Base-by-base conservation (phyloP, 2,113 vertebrate species). In the Bucco capensis region DNA sequence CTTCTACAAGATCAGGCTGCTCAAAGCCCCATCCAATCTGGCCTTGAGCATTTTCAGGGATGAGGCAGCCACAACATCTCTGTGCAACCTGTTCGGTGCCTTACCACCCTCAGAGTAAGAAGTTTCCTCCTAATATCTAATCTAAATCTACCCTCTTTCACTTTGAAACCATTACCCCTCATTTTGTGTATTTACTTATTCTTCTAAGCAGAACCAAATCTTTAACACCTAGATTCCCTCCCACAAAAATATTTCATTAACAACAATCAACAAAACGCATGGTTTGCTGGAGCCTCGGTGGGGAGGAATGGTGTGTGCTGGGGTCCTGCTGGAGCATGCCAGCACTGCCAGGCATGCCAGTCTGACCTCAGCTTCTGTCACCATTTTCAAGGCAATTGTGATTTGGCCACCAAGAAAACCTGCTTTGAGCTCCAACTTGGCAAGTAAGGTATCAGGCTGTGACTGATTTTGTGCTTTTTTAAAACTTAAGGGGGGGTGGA, bases 341-440 rank as follows among this genome's bases (percentile, higher is more conserved):
- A 31, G n/a, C 3, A 1, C 88, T 85, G 80, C 65, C 90, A 73
- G 83, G 28, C 31, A 1, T 13, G 30, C 30, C 2, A 3, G 42
- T 56, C 79, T 60, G 79, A 94, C 92, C 90, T 74, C 94, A 64
- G 25, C 81, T 46, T 96, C 97, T 97, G 96, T 97, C 97, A 96
- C 96, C 96, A 73, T 96, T 97, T 94, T 87, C 93, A 93, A 97
- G 95, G 96, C 88, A 4, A 96, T 92, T 96, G 95, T 4, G 15
- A 97, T 77, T 95, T 94, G 96, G 96, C 95, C 97, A 96, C 95
- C 95, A 96, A 92, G 96, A 96, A 96, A 97, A 95, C 88, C 88
- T 95, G 97, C 96, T 96, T 93, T 15, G 2, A 96, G 96, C 95
- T 97, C 96, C 96, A 97, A 96, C 69, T 97, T 97, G 97, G 97